Percentiles rank a stretch among this genome's conserved stretches.
Evolutionary conservation across 1,140 invertebrate genomes (phyloP).

Genomic region (Orchesella cincta): DNA sequence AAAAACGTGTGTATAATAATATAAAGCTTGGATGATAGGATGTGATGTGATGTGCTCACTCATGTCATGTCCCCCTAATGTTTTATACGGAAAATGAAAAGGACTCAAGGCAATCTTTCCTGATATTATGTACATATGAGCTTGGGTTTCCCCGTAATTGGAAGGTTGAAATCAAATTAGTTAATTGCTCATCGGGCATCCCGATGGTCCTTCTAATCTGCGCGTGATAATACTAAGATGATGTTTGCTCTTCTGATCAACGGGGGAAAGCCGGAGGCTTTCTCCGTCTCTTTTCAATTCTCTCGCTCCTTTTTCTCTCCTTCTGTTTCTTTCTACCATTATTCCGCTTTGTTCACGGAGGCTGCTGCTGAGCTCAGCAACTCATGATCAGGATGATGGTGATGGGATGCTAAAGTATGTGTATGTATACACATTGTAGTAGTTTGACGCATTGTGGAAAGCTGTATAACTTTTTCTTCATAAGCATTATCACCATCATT

Average conservation of each 20-base stretch:
- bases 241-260: slow-evolving; percentile 52
- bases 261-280: slow-evolving; percentile 27
- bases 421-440: too few species aligned
- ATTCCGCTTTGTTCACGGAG: too few species aligned
- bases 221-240: slow-evolving; percentile 53
- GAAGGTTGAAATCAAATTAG: slow-evolving; percentile 53
- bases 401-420: too few species aligned
- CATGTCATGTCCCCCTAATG: too few species aligned
- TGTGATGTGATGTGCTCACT: too few species aligned
- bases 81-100: background rate
- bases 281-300: slow-evolving; percentile 7
- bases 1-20: too few species aligned
- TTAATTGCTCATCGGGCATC: slow-evolving; percentile 52
- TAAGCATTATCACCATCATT: background rate
- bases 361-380: background rate
- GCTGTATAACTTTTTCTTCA: too few species aligned
- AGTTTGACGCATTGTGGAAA: too few species aligned
- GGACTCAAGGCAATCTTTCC: background rate
- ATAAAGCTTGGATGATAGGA: too few species aligned
- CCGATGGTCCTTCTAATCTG: slow-evolving; percentile 52
- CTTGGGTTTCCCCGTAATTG: slow-evolving; percentile 46
- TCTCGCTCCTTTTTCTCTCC: background rate
- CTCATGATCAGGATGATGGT: background rate
- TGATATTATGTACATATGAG: background rate
- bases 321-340: background rate